Evolutionary conservation across 1,140 invertebrate species (phyloP), one percentile per base, ranked within the genome.

Genomic region (Drepana arcuata): DNA sequence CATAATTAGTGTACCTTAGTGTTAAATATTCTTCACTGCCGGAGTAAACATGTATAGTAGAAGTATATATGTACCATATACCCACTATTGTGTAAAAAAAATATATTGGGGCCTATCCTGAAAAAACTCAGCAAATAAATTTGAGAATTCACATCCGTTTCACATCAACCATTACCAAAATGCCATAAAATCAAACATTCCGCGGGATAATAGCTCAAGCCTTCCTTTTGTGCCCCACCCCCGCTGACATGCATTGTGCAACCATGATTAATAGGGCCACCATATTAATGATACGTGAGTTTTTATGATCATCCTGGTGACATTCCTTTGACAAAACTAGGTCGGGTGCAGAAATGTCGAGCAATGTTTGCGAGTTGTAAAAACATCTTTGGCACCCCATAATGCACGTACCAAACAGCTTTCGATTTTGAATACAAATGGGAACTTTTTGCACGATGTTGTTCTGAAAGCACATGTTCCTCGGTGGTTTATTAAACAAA

Each of bases 181-280:
- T 31, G 31, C 29, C 25, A 47, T 52, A 42, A 57, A 48, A 48
- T 48, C 44, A 46, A 63, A 60, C 50, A 60, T 60, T 63, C 58
- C 41, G 43, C 41, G 43, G 46, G 42, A 57, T 64, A 65, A 65
- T 57, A 31, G 46, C 46, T 65, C 41, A 67, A 67, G 49, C 60
- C 54, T 67, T 65, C 58, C 59, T 54, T 63, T 62, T 53, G 41
- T 65, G 35, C 29, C 39, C 23, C 49, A 47, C 60, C 61, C 59
- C 49, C 40, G 49, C 51, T 55, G 58, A 60, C 66, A 54, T 45
- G 59, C 54, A 69, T 77, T 77, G 72, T 79, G 61, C 45, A 48
- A 70, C 58, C 41, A 66, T 77, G 72, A 80, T 80, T 77, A 75
- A 80, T 77, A 61, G 59, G 52, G 34, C 25, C 42, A 48, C 42